Conservation (phyloP, 1,140 invertebrate species). For the Leptopilina boulardi region DNA sequence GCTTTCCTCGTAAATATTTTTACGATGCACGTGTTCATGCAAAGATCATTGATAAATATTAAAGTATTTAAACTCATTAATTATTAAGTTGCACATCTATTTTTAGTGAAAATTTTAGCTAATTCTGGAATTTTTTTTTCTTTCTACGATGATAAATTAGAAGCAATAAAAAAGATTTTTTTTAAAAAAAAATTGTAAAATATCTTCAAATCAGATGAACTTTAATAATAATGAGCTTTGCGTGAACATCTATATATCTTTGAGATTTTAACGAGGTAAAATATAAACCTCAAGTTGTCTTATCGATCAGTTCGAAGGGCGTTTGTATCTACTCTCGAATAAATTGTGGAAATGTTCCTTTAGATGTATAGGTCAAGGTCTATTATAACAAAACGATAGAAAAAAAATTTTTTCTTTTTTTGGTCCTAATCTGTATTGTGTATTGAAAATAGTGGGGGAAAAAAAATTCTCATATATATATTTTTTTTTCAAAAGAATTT, state of each 20-base stretch:
- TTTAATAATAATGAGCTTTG: background rate
- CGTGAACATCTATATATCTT: background rate
- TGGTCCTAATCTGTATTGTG: conserved; percentile 40
- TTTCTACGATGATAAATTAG: background rate
- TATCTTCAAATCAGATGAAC: background rate
- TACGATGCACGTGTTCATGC: background rate
- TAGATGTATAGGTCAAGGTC: conserved; percentile 35
- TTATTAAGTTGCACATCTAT: no score
- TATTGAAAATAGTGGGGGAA: no score
- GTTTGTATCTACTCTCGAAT: conserved; percentile 32
- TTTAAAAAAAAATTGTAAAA: background rate
- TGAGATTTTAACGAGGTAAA: background rate
- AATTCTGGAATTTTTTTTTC: no score
- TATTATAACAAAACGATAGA: conserved; percentile 16
- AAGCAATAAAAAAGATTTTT: background rate
- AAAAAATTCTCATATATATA: no score
- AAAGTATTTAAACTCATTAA: background rate
- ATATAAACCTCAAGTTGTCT: conserved; percentile 20
- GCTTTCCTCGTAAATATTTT: background rate
- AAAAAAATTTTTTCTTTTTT: background rate
- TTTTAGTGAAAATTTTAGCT: no score
- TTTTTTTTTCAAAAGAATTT: background rate
- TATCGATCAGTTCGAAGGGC: conserved; percentile 31
- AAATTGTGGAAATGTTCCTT: conserved; percentile 29
- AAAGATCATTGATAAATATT: background rate